These are phyloP conservation scores for Gambusia yucatana DNA, from an alignment of 2,797 vertebrate genomes.

Conservation along the genomic window DNA sequence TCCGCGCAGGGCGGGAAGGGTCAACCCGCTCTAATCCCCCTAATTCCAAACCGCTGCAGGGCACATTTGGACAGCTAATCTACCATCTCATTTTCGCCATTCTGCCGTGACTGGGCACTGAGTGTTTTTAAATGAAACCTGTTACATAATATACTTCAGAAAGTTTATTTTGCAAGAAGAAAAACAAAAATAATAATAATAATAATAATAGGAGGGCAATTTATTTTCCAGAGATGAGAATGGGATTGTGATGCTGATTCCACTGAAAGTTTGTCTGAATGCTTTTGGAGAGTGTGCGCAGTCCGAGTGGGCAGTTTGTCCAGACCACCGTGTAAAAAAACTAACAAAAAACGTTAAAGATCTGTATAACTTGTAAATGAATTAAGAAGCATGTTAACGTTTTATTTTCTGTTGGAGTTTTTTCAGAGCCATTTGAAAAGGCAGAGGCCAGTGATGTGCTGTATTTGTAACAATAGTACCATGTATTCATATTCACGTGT, in stretches of 20 bases:
- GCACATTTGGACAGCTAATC: slow-evolving; percentile 43
- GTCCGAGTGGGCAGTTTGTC: slow-evolving; percentile 44
- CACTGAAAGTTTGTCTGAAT: slow-evolving; percentile 6
- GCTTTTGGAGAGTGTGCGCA: slow-evolving; percentile 21
- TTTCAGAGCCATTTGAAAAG: slow-evolving; percentile 55
- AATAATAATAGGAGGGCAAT: background rate
- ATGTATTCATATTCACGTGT: slow-evolving; percentile 73
- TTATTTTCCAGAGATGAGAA: slow-evolving; percentile 34
- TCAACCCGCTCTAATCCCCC: slow-evolving; percentile 27
- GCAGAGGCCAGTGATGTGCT: slow-evolving; percentile 74
- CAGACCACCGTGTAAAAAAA: slow-evolving; percentile 60
- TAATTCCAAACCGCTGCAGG: slow-evolving; percentile 32
- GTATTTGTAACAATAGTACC: slow-evolving; percentile 75
- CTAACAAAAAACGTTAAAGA: slow-evolving; percentile 25
- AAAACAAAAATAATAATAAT: background rate
- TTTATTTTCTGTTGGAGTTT: slow-evolving; percentile 3
- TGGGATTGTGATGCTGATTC: slow-evolving; percentile 21
- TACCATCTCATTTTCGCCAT: slow-evolving; percentile 39
- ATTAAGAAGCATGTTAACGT: slow-evolving; percentile 72
- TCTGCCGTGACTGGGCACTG: slow-evolving; percentile 39
- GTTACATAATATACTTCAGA: slow-evolving; percentile 35
- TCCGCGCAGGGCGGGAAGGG: background rate
- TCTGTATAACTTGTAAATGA: slow-evolving; percentile 77
- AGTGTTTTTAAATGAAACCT: slow-evolving; percentile 38
- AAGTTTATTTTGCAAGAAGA: slow-evolving; percentile 31